Evolutionary conservation across 2,888 invertebrate genomes (phyloP), one percentile per base, ranked within the genome.

Genomic region (Oxycera nigricornis): DNA sequence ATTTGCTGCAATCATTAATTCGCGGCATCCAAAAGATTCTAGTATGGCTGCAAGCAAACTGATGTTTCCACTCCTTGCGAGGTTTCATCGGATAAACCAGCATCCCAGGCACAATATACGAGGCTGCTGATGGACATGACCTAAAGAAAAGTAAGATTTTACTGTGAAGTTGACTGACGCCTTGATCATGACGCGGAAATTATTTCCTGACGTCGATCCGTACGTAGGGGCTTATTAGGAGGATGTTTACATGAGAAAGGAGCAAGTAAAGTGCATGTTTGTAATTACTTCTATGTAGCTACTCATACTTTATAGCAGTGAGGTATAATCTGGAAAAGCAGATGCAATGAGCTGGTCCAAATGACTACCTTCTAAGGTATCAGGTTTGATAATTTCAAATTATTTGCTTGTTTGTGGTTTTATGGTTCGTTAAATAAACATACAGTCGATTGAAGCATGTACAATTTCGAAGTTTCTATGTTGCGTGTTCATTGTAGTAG

Each of bases 151-250:
- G 65, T n/a, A 46, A 14, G 46, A 46, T 9, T 17, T 68, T 24
- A 39, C 41, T 61, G 22, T 57, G 65, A 50, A 59, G 39, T 30
- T 50, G 50, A 39, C 22, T 73, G 52, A 73, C 65, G 62, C 46
- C 74, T 62, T 59, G 76, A 73, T 76, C 76, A 76, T 76, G 76
- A 73, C 41, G 68, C 76, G 76, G 76, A 76, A 76, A 76, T 76
- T 76, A 76, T 74, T 73, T 74, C 55, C 57, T 39, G 55, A 59
- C 74, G 73, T 73, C 73, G 76, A 74, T 28, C n/a, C n/a, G 30
- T 2, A 17, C 3, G 46, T 46, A 14, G 3, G 57, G 22, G 24
- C 22, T n/a, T 61, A 11, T 61, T 28, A n/a, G 30, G 4, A 3
- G 4, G 14, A 30, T 26, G 26, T 28, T 61, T 7, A 31, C 22